Base-by-base conservation (phyloP, 2,797 vertebrate species). In the Phataginus tricuspis region DNA sequence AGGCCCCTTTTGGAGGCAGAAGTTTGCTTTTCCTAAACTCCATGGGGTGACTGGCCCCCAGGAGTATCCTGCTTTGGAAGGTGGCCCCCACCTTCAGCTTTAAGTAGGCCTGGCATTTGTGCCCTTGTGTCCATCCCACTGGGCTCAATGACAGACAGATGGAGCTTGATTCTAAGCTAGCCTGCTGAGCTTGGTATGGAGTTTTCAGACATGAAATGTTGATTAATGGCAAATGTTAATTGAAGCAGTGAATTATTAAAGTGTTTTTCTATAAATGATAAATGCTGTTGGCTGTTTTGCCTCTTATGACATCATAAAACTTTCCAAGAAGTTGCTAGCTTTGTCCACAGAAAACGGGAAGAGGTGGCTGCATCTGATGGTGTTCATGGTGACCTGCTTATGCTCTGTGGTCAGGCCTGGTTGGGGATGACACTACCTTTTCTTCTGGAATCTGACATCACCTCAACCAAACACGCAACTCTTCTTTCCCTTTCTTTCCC, bases 241-340 rank as follows among this genome's bases (percentile, higher is more conserved):
- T 98, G 97, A 98, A 98, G 89, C 97, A 97, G 94, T 98, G 71
- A 98, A 98, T 98, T 97, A 98, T 98, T 98, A 97, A 97, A 84
- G 39, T 91, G 94, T 84, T 96, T 97, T 95, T 86, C 82, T 91
- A 98, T 97, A 95, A 98, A 97, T 97, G 92, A 97, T 97, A 94
- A 97, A 97, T 97, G 92, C 69, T 96, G 86, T 97, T 72, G 83
- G 86, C 91, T 86, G n/a, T 93, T 97, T 97, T 96, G 86, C 86
- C 61, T 91, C 63, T 94, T 71, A 37, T 90, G 87, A 90, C 34
- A 93, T 87, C 82, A 94, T 94, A 92, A 95, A 97, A 94, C 92
- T 96, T 97, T 95, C 89, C 94, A 95, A 96, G 91, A 97, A 96
- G 86, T 90, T 84, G 12, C 78, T 89, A 64, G 61, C n/a, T 94